phyloP scores from a whole-genome alignment of 2,888 invertebrate genomes.

The Drosophila aldrichi region DNA sequence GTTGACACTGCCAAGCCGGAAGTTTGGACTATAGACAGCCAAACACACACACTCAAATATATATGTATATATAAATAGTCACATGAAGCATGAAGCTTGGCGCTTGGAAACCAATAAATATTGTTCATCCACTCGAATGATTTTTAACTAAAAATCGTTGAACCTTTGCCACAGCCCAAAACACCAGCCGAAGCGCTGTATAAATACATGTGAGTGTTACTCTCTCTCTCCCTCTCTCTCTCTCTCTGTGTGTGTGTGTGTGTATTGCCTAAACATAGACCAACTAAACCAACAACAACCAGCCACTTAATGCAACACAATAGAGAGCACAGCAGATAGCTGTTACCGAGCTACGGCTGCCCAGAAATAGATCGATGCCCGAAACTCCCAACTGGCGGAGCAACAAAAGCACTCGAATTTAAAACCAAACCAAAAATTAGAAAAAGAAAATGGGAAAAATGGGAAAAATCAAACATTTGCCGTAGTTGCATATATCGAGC shows the following conservation, averaged over 20 bases:
- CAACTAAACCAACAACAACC: constrained; percentile 28
- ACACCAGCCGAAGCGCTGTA: constrained; percentile 8
- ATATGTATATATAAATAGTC: constrained; percentile 7
- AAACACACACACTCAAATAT: not conserved
- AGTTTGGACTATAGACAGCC: constrained; percentile 37
- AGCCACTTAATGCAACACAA: constrained; percentile 27
- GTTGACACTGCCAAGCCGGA: constrained; percentile 36
- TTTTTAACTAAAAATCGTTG: constrained; percentile 79
- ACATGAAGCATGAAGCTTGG: constrained; percentile 30
- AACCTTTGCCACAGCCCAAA: constrained; percentile 63
- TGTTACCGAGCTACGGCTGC: constrained; percentile 12
- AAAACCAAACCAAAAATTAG: constrained; percentile 2
- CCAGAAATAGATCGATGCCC: constrained; percentile 48
- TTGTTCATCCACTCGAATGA: constrained; percentile 82
- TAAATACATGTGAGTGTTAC: constrained; percentile 6
- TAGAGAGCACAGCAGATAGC: constrained; percentile 14
- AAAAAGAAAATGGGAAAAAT: constrained; percentile 21
- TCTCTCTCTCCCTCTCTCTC: not conserved
- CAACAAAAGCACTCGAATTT: constrained; percentile 15
- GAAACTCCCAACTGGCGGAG: constrained; percentile 19
- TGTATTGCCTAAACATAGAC: constrained; percentile 37
- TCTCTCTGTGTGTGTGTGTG: constrained; percentile 1
- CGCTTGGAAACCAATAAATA: constrained; percentile 81
- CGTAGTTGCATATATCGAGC: constrained; percentile 9
- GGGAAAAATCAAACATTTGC: constrained; percentile 53